These are phyloP conservation scores for Drosophila putrida DNA, from an alignment of 2,888 invertebrate species.

Conservation along the genomic window DNA sequence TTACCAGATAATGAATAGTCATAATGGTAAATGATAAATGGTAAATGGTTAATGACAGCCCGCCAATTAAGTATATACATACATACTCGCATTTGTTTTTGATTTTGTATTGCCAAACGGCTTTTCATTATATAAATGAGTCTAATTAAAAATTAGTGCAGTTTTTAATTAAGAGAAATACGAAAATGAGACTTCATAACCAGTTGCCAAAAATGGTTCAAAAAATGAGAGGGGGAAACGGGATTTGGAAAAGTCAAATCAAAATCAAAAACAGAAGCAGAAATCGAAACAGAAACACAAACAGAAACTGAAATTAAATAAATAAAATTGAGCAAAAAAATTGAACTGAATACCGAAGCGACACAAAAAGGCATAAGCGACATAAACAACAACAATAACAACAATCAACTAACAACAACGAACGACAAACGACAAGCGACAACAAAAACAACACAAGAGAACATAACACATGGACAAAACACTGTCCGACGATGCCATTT, in stretches of 20 bases:
- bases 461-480: slow-evolving; percentile 75
- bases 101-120: slow-evolving; percentile 31
- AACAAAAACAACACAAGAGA: slow-evolving; percentile 48
- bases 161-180: slow-evolving; percentile 78
- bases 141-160: slow-evolving; percentile 79
- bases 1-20: slow-evolving; percentile 36
- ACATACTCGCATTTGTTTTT: slow-evolving; percentile 3
- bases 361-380: slow-evolving; percentile 69
- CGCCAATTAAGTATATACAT: slow-evolving; percentile 26
- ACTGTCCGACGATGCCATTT: slow-evolving; percentile 70
- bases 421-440: slow-evolving; percentile 32
- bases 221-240: slow-evolving; percentile 32
- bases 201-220: slow-evolving; percentile 73
- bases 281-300: slow-evolving; percentile 24
- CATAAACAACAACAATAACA: slow-evolving; percentile 35
- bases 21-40: slow-evolving; percentile 34
- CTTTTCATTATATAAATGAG: slow-evolving; percentile 55
- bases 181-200: slow-evolving; percentile 79
- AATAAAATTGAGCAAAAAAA: slow-evolving; percentile 57
- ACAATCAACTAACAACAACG: slow-evolving; percentile 12
- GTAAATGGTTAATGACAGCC: slow-evolving; percentile 34
- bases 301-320: slow-evolving; percentile 51
- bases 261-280: slow-evolving; percentile 41
- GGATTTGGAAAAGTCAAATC: slow-evolving; percentile 13
- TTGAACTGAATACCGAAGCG: slow-evolving; percentile 73